phyloP scores from a whole-genome alignment of 64 coral and sea anemone genomes.

The Porites lutea region DNA sequence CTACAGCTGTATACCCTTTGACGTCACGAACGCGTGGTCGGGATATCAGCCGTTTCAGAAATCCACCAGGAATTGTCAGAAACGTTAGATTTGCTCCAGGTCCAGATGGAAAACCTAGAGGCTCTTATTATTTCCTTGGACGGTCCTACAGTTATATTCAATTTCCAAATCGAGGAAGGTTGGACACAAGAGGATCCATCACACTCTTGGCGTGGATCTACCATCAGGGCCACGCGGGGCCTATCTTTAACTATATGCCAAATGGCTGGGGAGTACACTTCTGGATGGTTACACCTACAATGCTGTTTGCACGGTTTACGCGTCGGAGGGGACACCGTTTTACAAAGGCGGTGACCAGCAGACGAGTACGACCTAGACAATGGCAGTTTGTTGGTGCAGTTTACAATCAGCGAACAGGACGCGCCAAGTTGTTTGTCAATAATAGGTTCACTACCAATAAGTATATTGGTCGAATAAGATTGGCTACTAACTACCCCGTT shows the following conservation, averaged over 20 bases:
- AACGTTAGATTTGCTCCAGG: background rate
- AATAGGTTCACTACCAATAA: conserved; percentile 21
- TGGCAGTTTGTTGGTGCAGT: conserved; percentile 38
- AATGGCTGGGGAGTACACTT: conserved; percentile 42
- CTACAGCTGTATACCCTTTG: background rate
- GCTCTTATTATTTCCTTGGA: background rate
- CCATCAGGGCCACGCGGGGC: conserved; percentile 26
- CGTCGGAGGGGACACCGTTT: conserved; percentile 10
- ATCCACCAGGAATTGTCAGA: background rate
- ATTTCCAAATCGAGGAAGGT: background rate
- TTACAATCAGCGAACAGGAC: conserved; percentile 38
- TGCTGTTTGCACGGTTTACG: conserved; percentile 28
- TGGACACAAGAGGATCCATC: conserved; percentile 2
- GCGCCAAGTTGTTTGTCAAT: conserved; percentile 43
- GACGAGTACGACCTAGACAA: background rate
- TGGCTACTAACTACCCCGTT: conserved; percentile 12
- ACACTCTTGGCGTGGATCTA: conserved; percentile 63
- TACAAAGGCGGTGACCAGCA: background rate
- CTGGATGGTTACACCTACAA: conserved; percentile 9
- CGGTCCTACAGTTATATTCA: background rate
- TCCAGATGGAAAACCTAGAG: background rate
- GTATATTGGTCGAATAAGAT: conserved; percentile 21
- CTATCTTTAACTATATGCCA: conserved; percentile 57
- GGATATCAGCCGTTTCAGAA: background rate
- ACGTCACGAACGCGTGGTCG: background rate